phyloP scores from a whole-genome alignment of 2,113 vertebrate genomes.

The Helogale parvula region DNA sequence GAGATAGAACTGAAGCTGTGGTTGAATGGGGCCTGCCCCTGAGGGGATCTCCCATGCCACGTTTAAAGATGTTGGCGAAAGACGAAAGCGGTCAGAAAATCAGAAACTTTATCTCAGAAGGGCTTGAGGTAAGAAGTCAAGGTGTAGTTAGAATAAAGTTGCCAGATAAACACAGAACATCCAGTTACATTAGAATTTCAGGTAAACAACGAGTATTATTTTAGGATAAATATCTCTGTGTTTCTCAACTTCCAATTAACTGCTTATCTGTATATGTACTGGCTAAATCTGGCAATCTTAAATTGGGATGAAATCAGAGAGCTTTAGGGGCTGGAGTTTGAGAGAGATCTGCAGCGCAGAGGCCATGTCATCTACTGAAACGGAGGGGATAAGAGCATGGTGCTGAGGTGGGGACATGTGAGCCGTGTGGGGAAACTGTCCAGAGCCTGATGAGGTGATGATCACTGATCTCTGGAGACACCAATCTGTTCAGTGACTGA shows the following conservation, averaged over 20 bases:
- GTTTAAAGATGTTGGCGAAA: not conserved
- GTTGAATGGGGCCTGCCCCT: not conserved
- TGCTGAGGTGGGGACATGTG: not conserved
- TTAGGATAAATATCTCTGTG: not conserved
- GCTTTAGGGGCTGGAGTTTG: not conserved
- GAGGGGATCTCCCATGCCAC: not conserved
- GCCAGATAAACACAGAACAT: not conserved
- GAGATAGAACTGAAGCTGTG: not conserved
- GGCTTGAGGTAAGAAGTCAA: not conserved
- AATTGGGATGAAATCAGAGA: not conserved
- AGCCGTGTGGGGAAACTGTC: not conserved
- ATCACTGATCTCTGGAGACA: not conserved
- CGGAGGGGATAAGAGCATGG: not conserved
- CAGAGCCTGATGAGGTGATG: not conserved
- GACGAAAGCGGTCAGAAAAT: not conserved
- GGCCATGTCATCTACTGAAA: not conserved
- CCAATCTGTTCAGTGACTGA: not conserved
- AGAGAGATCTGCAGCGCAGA: not conserved
- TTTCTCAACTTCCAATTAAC: conserved; percentile 1
- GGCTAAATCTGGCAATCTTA: not conserved
- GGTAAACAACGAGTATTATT: not conserved
- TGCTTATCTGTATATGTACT: conserved; percentile 12
- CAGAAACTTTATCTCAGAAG: conserved; percentile 21
- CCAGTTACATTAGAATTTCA: not conserved
- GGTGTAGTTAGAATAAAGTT: not conserved